Percentiles rank a stretch among this genome's conserved stretches.
phyloP scores from a whole-genome alignment of 2,888 invertebrate species.

The Pherbina coryleti region DNA sequence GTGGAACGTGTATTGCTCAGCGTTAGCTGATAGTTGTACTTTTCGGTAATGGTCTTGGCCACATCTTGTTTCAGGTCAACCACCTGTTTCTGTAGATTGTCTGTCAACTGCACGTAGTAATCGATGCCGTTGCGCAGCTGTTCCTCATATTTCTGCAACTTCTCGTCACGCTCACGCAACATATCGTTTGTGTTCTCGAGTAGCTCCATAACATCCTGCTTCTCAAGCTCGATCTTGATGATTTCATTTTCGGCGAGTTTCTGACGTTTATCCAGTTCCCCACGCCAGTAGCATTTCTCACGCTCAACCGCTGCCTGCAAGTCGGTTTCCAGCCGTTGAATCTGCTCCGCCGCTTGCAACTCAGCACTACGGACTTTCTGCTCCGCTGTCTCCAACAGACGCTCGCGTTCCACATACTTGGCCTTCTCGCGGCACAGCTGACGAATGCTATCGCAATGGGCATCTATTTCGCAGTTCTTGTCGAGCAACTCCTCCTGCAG shows the following conservation, averaged over 20 bases:
- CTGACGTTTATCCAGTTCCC: constrained; percentile 72
- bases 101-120: constrained; percentile 65
- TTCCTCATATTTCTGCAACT: constrained; percentile 66
- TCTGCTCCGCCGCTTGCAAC: constrained; percentile 68
- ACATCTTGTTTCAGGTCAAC: constrained; percentile 67
- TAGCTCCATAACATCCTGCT: constrained; percentile 69
- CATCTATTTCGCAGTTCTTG: constrained; percentile 66
- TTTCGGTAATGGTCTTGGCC: constrained; percentile 67
- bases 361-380: constrained; percentile 67
- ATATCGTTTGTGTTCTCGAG: constrained; percentile 68
- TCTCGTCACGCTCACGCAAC: constrained; percentile 67
- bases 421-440: constrained; percentile 64
- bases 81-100: constrained; percentile 67
- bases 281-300: constrained; percentile 69
- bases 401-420: constrained; percentile 64
- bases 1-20: constrained; percentile 68
- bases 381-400: constrained; percentile 64
- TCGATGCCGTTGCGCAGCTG: constrained; percentile 67
- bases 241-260: constrained; percentile 72
- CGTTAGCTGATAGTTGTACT: constrained; percentile 69
- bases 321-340: constrained; percentile 68
- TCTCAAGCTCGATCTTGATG: constrained; percentile 72
- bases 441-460: constrained; percentile 65
- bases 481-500: constrained; percentile 66
- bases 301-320: constrained; percentile 69